These are phyloP conservation scores for Melieria picta DNA, from an alignment of 2,888 invertebrate genomes.

Conservation along the genomic window DNA sequence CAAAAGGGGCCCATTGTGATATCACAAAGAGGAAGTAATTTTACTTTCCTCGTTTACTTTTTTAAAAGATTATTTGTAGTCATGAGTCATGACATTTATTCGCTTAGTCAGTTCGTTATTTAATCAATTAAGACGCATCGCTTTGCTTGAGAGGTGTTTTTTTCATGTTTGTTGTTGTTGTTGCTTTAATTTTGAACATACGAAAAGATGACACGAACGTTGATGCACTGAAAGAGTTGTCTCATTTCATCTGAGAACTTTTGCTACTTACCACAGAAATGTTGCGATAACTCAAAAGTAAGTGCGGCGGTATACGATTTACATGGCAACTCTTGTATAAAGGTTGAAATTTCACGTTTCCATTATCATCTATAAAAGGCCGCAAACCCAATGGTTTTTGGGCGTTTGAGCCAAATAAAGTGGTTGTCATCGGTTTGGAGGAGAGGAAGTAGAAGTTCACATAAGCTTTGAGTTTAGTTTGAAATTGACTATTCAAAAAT, in stretches of 20 bases:
- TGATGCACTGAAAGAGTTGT: neutral
- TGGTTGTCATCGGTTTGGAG: too few relatives aligned
- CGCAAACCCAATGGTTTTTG: neutral
- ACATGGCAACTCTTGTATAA: slow-evolving; percentile 79
- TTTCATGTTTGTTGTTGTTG: neutral
- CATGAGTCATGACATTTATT: too few relatives aligned
- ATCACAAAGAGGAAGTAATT: too few relatives aligned
- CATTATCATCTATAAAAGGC: slow-evolving; percentile 71
- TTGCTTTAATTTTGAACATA: neutral
- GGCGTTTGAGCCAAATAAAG: too few relatives aligned
- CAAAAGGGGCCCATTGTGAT: too few relatives aligned
- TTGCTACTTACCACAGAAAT: slow-evolving; percentile 75
- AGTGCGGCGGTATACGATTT: slow-evolving; percentile 75
- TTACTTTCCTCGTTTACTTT: too few relatives aligned
- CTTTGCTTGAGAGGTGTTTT: too few relatives aligned
- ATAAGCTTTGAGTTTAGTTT: neutral
- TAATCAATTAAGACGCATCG: too few relatives aligned
- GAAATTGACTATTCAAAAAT: neutral
- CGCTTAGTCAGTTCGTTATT: too few relatives aligned
- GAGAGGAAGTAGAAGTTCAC: too few relatives aligned
- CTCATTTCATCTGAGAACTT: neutral
- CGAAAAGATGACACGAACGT: neutral
- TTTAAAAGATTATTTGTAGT: too few relatives aligned
- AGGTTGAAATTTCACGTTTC: slow-evolving; percentile 75
- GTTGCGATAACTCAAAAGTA: slow-evolving; percentile 79